phyloP scores from a whole-genome alignment of 2,888 invertebrate species.

The Cataglyphis rosenhaueri region DNA sequence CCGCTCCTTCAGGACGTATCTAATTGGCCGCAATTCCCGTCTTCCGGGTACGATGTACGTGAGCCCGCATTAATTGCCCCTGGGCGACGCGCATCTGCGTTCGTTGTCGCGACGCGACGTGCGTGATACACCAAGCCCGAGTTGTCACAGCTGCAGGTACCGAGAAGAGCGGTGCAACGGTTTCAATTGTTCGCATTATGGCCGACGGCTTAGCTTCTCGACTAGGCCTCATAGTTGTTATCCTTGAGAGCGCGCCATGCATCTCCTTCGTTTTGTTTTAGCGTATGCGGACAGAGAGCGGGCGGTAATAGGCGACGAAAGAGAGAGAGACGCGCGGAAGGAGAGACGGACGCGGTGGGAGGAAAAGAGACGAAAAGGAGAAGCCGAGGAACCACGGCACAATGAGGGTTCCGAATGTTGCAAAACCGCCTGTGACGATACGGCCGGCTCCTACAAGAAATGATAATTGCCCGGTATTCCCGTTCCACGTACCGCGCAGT shows the following conservation, averaged over 20 bases:
- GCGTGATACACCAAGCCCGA: constrained; percentile 63
- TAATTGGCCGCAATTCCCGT: constrained; percentile 70
- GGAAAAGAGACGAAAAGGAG: constrained; percentile 36
- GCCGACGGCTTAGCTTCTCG: constrained; percentile 74
- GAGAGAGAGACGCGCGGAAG: constrained; percentile 37
- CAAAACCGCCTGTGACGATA: constrained; percentile 77
- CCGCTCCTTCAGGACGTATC: constrained; percentile 59
- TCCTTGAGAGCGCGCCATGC: constrained; percentile 83
- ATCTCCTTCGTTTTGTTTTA: constrained; percentile 83
- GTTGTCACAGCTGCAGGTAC: constrained; percentile 78
- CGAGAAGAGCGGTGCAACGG: constrained; percentile 78
- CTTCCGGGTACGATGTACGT: constrained; percentile 72
- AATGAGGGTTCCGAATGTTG: constrained; percentile 79
- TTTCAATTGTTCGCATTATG: constrained; percentile 84
- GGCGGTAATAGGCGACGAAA: constrained; percentile 58
- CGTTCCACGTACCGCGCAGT: constrained; percentile 40
- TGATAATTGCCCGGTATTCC: constrained; percentile 78
- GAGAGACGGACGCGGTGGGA: constrained; percentile 16
- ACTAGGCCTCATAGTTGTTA: constrained; percentile 83
- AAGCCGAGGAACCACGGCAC: constrained; percentile 70
- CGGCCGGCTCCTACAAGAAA: constrained; percentile 77
- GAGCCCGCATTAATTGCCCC: constrained; percentile 73
- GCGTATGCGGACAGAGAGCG: constrained; percentile 76
- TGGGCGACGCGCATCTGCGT: constrained; percentile 67
- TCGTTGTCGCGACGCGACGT: constrained; percentile 56